Evolutionary conservation across 2,888 invertebrate genomes (phyloP).

Genomic region (Bunonema sp.): DNA sequence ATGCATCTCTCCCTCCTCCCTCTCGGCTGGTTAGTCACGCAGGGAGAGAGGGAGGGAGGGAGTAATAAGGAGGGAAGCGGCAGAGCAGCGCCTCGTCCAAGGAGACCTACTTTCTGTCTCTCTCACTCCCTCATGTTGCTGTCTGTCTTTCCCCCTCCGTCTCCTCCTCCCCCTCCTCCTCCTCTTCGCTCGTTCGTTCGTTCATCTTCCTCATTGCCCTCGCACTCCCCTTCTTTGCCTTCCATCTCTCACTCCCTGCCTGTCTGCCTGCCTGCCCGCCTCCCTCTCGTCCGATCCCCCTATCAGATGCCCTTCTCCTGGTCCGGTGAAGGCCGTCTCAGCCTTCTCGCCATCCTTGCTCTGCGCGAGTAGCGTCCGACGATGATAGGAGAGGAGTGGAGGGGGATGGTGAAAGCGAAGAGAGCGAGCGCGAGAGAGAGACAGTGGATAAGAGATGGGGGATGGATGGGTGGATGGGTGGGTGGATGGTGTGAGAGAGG

Average conservation of each 20-base stretch:
- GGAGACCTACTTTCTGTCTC: no score
- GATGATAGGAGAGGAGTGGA: background rate
- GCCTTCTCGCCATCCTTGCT: background rate
- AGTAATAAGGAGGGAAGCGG: no score
- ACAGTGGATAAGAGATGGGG: background rate
- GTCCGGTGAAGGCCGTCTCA: background rate
- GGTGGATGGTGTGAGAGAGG: conserved; percentile 5
- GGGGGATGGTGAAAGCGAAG: background rate
- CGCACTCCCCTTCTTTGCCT: background rate
- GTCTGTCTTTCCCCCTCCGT: conserved; percentile 1
- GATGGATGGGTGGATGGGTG: background rate
- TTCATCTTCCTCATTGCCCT: conserved; percentile 1
- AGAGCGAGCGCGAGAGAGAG: background rate
- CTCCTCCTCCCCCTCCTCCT: conserved; percentile 1
- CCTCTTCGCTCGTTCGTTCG: conserved; percentile 1
- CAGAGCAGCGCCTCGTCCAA: no score
- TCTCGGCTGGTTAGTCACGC: no score
- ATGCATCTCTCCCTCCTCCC: no score
- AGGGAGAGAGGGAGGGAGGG: no score
- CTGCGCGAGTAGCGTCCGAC: background rate
- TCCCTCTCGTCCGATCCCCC: background rate
- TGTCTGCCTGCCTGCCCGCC: background rate
- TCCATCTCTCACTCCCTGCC: background rate
- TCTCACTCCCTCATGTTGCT: background rate
- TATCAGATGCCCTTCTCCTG: background rate